These are phyloP conservation scores for Fulmarus glacialis DNA, from an alignment of 2,113 vertebrate genomes.

Conservation along the genomic window DNA sequence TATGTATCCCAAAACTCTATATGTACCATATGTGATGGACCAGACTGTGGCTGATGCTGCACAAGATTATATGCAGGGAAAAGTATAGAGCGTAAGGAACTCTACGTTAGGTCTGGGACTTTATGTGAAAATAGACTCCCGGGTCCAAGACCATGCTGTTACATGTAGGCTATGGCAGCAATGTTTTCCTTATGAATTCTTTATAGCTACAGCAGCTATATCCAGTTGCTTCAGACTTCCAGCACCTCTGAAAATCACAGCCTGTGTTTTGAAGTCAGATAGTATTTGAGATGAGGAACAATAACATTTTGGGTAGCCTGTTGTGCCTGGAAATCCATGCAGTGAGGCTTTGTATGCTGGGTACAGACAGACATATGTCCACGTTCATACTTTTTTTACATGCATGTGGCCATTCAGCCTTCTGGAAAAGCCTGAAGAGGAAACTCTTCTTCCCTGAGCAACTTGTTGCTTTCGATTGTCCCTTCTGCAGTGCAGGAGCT, in stretches of 20 bases:
- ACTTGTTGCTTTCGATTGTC: neutral
- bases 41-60: neutral
- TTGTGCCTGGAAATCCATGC: neutral
- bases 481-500: neutral
- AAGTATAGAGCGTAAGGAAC: neutral
- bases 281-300: neutral
- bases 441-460: neutral
- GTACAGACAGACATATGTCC: neutral
- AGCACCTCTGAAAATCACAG: neutral
- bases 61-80: neutral
- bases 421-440: neutral
- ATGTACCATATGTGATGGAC: neutral
- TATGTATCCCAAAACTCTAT: neutral
- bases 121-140: neutral
- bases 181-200: neutral
- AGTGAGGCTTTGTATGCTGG: neutral
- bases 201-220: neutral
- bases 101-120: neutral
- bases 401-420: neutral
- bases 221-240: neutral
- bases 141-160: neutral
- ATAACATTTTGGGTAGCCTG: neutral
- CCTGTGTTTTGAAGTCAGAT: neutral
- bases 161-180: rapidly evolving
- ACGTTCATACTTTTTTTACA: neutral